Percentiles rank a stretch among this genome's conserved stretches.
These are phyloP conservation scores for Clinocottus analis DNA, from an alignment of 2,113 vertebrate genomes.

Conservation along the genomic window DNA sequence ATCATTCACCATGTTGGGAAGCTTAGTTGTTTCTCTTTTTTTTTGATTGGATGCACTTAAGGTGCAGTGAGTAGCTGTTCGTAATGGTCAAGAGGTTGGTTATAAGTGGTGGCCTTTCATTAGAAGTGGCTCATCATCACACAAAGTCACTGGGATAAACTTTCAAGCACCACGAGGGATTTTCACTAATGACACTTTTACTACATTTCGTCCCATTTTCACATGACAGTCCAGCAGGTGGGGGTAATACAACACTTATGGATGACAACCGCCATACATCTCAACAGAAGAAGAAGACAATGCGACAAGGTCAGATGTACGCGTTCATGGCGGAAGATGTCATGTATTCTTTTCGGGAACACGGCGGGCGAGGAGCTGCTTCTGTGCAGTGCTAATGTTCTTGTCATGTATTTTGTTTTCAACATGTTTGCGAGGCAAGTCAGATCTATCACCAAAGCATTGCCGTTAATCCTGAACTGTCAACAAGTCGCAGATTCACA, in stretches of 20 bases:
- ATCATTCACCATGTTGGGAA: constrained; percentile 27
- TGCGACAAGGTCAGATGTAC: neutral
- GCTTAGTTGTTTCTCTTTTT: constrained; percentile 2
- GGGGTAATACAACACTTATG: neutral
- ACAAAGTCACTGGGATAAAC: neutral
- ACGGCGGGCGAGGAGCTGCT: neutral
- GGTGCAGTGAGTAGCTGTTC: neutral
- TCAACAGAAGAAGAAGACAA: neutral
- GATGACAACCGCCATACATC: neutral
- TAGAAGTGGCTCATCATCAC: neutral
- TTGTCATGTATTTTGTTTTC: neutral
- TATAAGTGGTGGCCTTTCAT: neutral
- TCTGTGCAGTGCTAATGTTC: neutral
- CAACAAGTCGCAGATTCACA: neutral
- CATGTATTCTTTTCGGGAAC: neutral
- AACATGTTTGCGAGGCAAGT: neutral
- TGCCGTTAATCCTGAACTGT: neutral
- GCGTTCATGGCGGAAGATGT: neutral
- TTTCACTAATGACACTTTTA: neutral
- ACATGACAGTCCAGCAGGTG: neutral
- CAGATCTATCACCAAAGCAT: neutral
- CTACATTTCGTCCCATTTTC: neutral
- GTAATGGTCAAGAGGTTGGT: neutral
- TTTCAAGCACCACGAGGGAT: neutral
- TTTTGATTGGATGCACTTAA: constrained; percentile 27